A percentile compares a stretch with the other conserved stretches of the same genome.
These are phyloP conservation scores for Neodiprion fabricii DNA, from an alignment of 1,140 invertebrate genomes.

Conservation along the genomic window DNA sequence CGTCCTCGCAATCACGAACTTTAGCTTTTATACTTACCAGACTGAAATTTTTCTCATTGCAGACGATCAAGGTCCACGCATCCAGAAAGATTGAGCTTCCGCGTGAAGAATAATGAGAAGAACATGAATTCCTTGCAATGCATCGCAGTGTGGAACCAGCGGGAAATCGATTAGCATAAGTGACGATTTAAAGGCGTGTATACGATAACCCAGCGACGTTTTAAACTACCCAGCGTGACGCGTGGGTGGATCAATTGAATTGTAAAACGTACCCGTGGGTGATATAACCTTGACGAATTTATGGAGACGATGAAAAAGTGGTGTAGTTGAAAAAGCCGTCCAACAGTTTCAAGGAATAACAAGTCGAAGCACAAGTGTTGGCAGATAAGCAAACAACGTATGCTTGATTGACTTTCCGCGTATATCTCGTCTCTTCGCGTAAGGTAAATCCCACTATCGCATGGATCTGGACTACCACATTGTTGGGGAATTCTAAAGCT, in stretches of 20 bases:
- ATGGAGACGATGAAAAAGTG: neutral
- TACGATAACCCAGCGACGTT: neutral
- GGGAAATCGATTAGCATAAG: no score
- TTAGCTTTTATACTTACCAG: no score
- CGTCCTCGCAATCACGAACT: no score
- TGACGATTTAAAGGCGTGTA: no score
- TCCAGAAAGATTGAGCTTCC: no score
- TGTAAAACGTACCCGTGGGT: constrained; percentile 1
- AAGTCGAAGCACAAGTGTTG: neutral
- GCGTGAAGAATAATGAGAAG: no score
- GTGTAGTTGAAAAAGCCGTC: neutral
- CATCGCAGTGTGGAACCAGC: no score
- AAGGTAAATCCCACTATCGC: neutral
- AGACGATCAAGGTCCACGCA: no score
- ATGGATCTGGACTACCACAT: no score
- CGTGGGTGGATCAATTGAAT: neutral
- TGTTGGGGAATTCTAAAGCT: no score
- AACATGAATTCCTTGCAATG: no score
- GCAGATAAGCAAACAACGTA: neutral
- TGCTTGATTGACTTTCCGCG: neutral
- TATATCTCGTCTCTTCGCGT: neutral
- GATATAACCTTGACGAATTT: constrained; percentile 1
- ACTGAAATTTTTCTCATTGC: no score
- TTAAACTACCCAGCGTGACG: neutral
- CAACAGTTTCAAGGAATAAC: neutral